phyloP scores from a whole-genome alignment of 2,113 vertebrate genomes.

The Cyprinodon tularosa region DNA sequence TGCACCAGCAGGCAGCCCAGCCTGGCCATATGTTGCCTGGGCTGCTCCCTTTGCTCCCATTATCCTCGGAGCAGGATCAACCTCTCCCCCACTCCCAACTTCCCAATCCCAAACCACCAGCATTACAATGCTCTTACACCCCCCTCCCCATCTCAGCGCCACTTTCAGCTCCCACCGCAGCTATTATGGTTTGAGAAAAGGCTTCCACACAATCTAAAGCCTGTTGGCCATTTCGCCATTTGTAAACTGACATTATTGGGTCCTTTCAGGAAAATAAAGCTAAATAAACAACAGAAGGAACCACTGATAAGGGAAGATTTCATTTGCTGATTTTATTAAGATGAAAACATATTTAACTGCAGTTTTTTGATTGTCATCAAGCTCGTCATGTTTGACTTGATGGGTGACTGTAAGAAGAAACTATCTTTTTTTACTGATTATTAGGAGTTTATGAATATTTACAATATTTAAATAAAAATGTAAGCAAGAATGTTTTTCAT shows the following conservation, averaged over 20 bases:
- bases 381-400: too few relatives aligned
- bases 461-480: too few relatives aligned
- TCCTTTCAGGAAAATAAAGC: neutral
- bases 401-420: too few relatives aligned
- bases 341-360: too few relatives aligned
- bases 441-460: too few relatives aligned
- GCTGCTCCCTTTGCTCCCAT: constrained; percentile 91
- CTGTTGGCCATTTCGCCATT: neutral
- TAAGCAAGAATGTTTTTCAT: too few relatives aligned
- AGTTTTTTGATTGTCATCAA: too few relatives aligned
- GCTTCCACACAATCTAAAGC: neutral
- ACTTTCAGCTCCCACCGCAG: constrained; percentile 12
- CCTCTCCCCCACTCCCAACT: constrained; percentile 15
- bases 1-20: constrained; percentile 90
- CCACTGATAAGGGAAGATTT: neutral
- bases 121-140: constrained; percentile 1
- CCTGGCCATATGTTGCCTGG: constrained; percentile 88
- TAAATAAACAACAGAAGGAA: neutral
- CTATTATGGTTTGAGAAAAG: neutral
- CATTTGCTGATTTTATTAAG: neutral
- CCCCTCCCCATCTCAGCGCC: neutral
- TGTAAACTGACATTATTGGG: neutral
- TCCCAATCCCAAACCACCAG: constrained; percentile 18
- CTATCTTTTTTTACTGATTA: too few relatives aligned
- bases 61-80: constrained; percentile 80